These are phyloP conservation scores for Esox lucius DNA, from an alignment of 2,797 vertebrate species.

Conservation along the genomic window DNA sequence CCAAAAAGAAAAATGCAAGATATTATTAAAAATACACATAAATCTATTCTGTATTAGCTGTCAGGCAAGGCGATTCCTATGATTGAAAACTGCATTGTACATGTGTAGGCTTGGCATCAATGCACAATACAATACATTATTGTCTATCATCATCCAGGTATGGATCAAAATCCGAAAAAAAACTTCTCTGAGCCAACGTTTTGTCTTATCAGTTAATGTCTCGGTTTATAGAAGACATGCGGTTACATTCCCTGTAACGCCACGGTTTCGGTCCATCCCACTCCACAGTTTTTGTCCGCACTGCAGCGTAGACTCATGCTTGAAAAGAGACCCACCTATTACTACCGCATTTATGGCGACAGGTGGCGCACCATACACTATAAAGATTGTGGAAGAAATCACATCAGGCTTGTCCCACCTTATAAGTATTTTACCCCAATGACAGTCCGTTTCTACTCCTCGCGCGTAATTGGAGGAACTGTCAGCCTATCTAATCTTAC, in stretches of 20 bases:
- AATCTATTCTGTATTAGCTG: background rate
- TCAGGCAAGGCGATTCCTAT: background rate
- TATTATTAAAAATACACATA: background rate
- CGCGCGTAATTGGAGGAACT: background rate
- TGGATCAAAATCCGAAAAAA: background rate
- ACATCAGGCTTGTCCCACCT: conserved; percentile 4
- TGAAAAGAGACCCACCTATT: conserved; percentile 28
- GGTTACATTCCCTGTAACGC: background rate
- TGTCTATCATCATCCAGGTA: background rate
- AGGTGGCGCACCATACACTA: conserved; percentile 43
- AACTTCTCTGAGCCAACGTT: background rate
- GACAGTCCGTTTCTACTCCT: background rate
- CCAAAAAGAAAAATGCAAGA: background rate
- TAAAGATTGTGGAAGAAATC: background rate
- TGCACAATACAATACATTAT: background rate
- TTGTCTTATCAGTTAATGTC: background rate
- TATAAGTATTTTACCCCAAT: conserved; percentile 1
- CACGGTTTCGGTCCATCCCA: conserved; percentile 36
- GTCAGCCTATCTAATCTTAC: background rate
- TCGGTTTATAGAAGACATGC: background rate
- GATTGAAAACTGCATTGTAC: background rate
- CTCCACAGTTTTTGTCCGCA: conserved; percentile 74
- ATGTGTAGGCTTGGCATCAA: background rate
- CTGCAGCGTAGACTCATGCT: conserved; percentile 65
- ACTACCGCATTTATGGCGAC: conserved; percentile 23